These are phyloP conservation scores for Pristionchus entomophagus DNA, from an alignment of 2,888 invertebrate species.

Conservation along the genomic window DNA sequence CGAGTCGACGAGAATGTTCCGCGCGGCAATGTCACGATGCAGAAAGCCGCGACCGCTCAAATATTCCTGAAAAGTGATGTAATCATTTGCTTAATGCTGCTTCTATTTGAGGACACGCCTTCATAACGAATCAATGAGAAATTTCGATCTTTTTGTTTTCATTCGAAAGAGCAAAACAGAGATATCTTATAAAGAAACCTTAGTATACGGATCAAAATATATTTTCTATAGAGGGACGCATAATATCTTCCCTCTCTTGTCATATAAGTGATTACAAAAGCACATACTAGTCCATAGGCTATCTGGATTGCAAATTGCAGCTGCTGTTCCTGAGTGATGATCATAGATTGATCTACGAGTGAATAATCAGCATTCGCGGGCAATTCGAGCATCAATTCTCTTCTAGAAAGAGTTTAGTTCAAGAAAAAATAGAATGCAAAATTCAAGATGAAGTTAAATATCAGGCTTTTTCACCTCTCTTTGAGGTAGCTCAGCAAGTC, in stretches of 20 bases:
- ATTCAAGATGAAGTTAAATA: background rate
- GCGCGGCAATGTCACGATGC: slow-evolving; percentile 24
- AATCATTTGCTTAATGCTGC: background rate
- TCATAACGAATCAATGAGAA: too few species aligned
- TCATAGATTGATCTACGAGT: background rate
- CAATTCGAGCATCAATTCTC: slow-evolving; percentile 4
- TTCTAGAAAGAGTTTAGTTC: background rate
- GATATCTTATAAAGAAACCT: too few species aligned
- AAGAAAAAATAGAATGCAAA: too few species aligned
- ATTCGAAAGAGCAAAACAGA: too few species aligned
- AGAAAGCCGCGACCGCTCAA: slow-evolving; percentile 11
- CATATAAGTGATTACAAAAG: too few species aligned
- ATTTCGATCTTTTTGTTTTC: too few species aligned
- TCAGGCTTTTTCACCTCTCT: slow-evolving; percentile 75
- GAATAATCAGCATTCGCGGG: background rate
- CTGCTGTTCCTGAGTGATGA: slow-evolving; percentile 28
- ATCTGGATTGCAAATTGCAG: slow-evolving; percentile 33
- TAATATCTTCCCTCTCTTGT: too few species aligned
- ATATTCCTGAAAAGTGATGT: slow-evolving; percentile 7
- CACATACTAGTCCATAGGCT: slow-evolving; percentile 38
- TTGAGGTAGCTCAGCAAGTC: slow-evolving; percentile 26
- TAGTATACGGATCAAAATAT: too few species aligned
- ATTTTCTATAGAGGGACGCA: too few species aligned
- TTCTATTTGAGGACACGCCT: too few species aligned
- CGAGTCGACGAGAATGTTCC: slow-evolving; percentile 33